A percentile compares a stretch with the other conserved stretches of the same genome.
Evolutionary conservation across 2,888 invertebrate species (phyloP).

Genomic region (Eristalinus sepulchralis): DNA sequence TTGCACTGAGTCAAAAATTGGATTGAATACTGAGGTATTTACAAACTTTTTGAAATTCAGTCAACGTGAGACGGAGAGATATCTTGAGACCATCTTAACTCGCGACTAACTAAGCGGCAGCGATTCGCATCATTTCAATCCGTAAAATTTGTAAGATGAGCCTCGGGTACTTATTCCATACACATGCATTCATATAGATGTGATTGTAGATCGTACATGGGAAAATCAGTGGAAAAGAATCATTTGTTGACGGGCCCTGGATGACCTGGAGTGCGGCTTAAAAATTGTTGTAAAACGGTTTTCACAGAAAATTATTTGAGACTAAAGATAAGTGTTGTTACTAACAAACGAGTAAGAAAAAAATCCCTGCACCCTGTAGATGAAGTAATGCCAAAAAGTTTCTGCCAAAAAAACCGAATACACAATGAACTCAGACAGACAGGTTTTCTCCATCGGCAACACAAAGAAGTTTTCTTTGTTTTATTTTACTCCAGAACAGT

Average conservation of each 20-base stretch:
- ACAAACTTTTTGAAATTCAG: not conserved
- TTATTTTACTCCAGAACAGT: not conserved
- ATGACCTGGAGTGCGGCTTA: not conserved
- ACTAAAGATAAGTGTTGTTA: too few relatives aligned
- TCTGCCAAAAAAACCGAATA: not conserved
- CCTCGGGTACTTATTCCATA: conserved; percentile 74
- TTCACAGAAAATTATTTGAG: too few relatives aligned
- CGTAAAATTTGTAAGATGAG: conserved; percentile 73
- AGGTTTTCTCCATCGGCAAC: not conserved
- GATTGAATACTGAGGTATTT: not conserved
- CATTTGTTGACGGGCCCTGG: conserved; percentile 1
- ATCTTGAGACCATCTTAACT: conserved; percentile 59
- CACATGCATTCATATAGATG: not conserved
- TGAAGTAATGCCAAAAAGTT: too few relatives aligned
- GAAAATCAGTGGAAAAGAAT: conserved; percentile 19
- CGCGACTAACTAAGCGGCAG: conserved; percentile 61
- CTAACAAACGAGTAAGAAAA: too few relatives aligned
- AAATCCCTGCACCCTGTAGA: too few relatives aligned
- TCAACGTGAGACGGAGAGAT: not conserved
- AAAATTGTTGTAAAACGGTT: too few relatives aligned
- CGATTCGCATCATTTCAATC: conserved; percentile 70
- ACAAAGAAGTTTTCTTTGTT: not conserved
- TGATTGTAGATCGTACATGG: conserved; percentile 17
- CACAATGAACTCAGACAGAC: not conserved
- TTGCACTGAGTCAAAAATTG: not conserved